Evolutionary conservation across 2,888 invertebrate species (phyloP).

Genomic region (Diarsia dahlii): DNA sequence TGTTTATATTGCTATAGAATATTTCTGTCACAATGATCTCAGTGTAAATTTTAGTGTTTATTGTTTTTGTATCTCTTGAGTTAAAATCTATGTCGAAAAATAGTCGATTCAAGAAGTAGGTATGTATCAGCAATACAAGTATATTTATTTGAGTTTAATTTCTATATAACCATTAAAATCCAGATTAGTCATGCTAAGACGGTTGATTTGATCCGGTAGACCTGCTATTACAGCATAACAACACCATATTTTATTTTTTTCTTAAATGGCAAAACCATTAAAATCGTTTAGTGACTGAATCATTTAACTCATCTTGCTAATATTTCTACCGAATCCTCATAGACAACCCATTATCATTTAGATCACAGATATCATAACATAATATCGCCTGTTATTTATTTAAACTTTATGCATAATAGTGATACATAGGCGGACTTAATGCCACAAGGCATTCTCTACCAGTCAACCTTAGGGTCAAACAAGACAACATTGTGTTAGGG

Average conservation of each 20-base stretch:
- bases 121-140: too few relatives aligned
- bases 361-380: not conserved
- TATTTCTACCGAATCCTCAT: not conserved
- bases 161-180: slow-evolving; percentile 24
- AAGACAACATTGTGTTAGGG: too few relatives aligned
- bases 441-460: too few relatives aligned
- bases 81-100: not conserved
- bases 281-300: not conserved
- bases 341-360: not conserved
- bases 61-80: too few relatives aligned
- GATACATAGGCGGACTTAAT: too few relatives aligned
- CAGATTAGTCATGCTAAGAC: slow-evolving; percentile 25
- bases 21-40: too few relatives aligned
- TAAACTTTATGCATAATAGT: too few relatives aligned
- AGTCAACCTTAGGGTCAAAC: too few relatives aligned
- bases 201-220: slow-evolving; percentile 37
- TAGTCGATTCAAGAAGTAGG: not conserved
- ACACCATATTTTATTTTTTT: not conserved
- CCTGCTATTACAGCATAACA: not conserved
- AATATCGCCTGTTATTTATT: too few relatives aligned
- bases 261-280: slow-evolving; percentile 8
- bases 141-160: slow-evolving; percentile 15
- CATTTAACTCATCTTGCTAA: not conserved
- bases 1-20: too few relatives aligned
- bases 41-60: too few relatives aligned